A percentile compares a stretch with the other conserved stretches of the same genome.
Evolutionary conservation across 2,113 vertebrate genomes (phyloP).

Genomic region (Neomonachus schauinslandi): DNA sequence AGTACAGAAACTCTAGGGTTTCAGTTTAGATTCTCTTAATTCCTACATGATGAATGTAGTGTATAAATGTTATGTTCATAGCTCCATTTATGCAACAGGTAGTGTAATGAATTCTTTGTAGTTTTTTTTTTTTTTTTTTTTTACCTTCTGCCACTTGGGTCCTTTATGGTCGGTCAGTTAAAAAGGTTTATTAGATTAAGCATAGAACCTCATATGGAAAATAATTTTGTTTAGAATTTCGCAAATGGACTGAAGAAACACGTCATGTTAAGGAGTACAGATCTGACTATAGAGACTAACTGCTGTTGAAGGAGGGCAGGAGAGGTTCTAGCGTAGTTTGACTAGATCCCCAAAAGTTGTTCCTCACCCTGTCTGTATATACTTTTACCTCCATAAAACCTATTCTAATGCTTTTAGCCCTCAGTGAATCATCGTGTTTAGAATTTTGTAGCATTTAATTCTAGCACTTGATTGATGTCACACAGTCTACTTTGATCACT

Average conservation of each 20-base stretch:
- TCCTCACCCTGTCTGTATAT: background rate
- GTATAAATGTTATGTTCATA: background rate
- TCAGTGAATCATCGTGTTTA: background rate
- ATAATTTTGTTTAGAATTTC: slow-evolving; percentile 40
- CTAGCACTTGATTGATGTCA: background rate
- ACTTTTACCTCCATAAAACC: background rate
- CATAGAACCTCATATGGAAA: slow-evolving; percentile 3
- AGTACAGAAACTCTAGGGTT: background rate
- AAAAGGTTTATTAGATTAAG: background rate
- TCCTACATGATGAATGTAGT: background rate
- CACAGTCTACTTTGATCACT: background rate
- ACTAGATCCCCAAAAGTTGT: background rate
- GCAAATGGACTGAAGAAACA: background rate
- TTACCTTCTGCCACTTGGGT: background rate
- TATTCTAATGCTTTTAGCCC: background rate
- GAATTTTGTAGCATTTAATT: slow-evolving; percentile 13
- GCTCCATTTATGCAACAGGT: background rate
- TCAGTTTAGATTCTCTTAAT: background rate
- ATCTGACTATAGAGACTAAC: background rate
- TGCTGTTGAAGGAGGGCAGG: background rate
- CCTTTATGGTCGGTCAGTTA: background rate
- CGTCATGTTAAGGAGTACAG: background rate
- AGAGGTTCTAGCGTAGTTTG: background rate
- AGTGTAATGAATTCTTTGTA: background rate
- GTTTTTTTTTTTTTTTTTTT: background rate